Base-by-base conservation (phyloP, 92 coral and sea anemone species). In the Porites evermanni region DNA sequence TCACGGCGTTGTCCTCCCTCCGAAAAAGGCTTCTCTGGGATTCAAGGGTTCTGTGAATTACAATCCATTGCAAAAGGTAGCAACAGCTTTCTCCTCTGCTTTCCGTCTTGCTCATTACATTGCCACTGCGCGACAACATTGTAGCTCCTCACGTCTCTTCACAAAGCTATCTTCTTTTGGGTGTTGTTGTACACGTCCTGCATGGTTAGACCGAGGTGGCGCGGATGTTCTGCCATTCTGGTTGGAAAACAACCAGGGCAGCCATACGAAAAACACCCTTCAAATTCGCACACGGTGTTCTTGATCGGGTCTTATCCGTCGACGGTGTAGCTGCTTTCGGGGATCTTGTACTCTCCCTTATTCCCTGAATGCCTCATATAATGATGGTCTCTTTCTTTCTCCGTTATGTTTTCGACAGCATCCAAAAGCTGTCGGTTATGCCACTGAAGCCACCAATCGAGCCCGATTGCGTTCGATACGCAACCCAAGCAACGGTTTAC, bases 1-100 rank as follows among this genome's bases (percentile, higher is more conserved):
- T 89, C 29, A 73, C 38, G 19, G 86, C 82, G n/a, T 84, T 84
- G 88, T 85, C 8, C 89, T 23, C 7, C 94, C 87, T 0, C 94
- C 89, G 56, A 70, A 88, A 77, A 47, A 12, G 50, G 78, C 10
- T 59, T 26, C 12, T 50, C 18, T 13, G 18, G 60, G 1, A 61
- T 73, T 13, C 78, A 73, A 75, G 19, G 79, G 51, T 12, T 23
- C 74, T 14, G 38, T 67, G 32, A 67, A 8, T 16, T 18, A 12
- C 21, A 67, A 23, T 26, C 29, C 29, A 26, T 26, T 26, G 29
- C 29, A 26, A 17, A 23, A 68, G 0, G 20, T n/a, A 18, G 29
- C 69, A 6, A 86, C 17, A 7, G 3, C 21, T 8, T 17, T 17
- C n/a, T 81, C 60, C 20, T 8, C 18, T 2, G 12, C 20, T 20